Evolutionary conservation across 2,797 vertebrate genomes (phyloP), one percentile per base, ranked within the genome.

Genomic region (Propithecus perrieri): DNA sequence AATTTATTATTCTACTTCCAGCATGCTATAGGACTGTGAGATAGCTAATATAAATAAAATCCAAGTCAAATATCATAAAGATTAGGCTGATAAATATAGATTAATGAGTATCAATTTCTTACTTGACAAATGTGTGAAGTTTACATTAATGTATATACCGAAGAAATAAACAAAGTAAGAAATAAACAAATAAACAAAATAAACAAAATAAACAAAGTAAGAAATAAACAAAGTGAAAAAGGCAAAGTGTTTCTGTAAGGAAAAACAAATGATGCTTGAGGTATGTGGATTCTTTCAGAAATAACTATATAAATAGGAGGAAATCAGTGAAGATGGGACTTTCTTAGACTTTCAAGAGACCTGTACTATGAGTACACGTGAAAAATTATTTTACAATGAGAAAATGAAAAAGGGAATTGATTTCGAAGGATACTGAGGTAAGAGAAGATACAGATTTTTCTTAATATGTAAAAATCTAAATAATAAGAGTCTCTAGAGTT

Each of bases 361-460:
- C 46, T 89, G 3, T 41, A 28, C 35, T 14, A 74, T 41, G 7
- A 92, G 48, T 79, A 18, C 33, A 84, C 11, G 38, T 18, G 8
- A 89, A 85, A 83, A 28, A 63, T 20, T 61, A 43, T 41, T 61
- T 91, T 89, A 18, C 63, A 91, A 85, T 89, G 10, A 78, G 33
- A 89, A 94, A 28, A 94, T 80, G 24, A 59, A 63, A 87, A 86
- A 79, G 18, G 26, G 15, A 93, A 87, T 38, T 81, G 28, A 91
- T 15, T 85, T 78, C 5, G 22, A 89, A 57, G 28, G 6, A 65
- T 6, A 46, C 22, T 57, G 50, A 86, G 5, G 11, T 72, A 3
- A 89, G 20, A 88, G 4, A 79, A 78, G 59, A 63, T 6, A 79
- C 5, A 38, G 2, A n/a, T 61, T 94, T 91, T 94, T 89, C n/a